phyloP scores from a whole-genome alignment of 30 jellyfish, hydroid and myxozoan genomes.

The Cassiopea xamachana region DNA sequence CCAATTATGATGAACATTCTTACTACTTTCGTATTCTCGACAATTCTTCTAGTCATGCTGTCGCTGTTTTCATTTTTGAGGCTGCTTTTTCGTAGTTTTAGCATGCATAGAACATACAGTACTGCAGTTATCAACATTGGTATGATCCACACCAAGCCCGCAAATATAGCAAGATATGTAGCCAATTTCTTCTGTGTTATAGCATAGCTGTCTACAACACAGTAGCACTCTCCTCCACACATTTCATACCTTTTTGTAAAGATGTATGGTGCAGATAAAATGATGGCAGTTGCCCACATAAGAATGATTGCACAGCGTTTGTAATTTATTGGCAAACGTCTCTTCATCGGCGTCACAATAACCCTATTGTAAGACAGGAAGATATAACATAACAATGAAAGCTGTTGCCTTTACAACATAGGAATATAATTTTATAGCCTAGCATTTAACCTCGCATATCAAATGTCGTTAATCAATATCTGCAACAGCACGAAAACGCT shows the following conservation, averaged over 20 bases:
- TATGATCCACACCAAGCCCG: slow-evolving; percentile 38
- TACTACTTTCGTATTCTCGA: slow-evolving; percentile 41
- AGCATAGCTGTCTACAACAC: slow-evolving; percentile 1
- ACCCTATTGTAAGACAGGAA: neutral
- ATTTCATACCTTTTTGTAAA: neutral
- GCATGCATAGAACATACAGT: slow-evolving; percentile 27
- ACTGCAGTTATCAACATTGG: slow-evolving; percentile 14
- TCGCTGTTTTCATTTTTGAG: neutral
- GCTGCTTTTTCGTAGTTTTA: slow-evolving; percentile 11
- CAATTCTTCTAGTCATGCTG: slow-evolving; percentile 8
- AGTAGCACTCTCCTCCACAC: neutral
- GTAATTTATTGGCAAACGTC: neutral
- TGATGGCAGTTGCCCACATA: slow-evolving; percentile 43
- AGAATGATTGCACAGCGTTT: slow-evolving; percentile 17
- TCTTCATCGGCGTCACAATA: slow-evolving; percentile 30
- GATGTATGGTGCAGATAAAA: slow-evolving; percentile 45
- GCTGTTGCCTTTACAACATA: too few relatives aligned
- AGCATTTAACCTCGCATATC: too few relatives aligned
- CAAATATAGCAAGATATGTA: slow-evolving; percentile 8
- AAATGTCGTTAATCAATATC: too few relatives aligned
- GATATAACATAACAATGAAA: neutral
- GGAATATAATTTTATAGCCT: too few relatives aligned
- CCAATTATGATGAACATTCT: slow-evolving; percentile 44
- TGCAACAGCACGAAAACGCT: too few relatives aligned
- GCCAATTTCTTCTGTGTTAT: neutral